Evolutionary conservation across 2,888 invertebrate genomes (phyloP).

Genomic region (Synergus itoensis): DNA sequence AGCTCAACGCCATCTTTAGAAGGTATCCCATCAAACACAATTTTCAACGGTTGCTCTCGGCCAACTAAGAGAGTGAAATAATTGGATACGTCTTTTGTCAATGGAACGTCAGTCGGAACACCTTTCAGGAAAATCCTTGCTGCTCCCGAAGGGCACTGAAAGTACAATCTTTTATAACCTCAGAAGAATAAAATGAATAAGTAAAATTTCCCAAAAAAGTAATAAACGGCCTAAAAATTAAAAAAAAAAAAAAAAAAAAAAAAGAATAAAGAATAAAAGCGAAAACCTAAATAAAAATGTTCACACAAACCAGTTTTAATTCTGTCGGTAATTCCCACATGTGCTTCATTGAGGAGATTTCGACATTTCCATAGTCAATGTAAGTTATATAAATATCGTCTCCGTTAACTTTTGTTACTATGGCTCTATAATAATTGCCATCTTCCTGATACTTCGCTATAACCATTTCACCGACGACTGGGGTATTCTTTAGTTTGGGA

Average conservation of each 20-base stretch:
- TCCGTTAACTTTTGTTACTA: slow-evolving; percentile 62
- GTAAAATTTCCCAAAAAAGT: neutral
- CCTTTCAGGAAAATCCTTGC: slow-evolving; percentile 64
- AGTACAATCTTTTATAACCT: neutral
- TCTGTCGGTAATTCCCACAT: slow-evolving; percentile 63
- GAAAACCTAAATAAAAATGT: slow-evolving; percentile 35
- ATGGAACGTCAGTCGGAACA: slow-evolving; percentile 60
- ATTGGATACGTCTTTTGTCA: slow-evolving; percentile 63
- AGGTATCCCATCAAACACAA: slow-evolving; percentile 61
- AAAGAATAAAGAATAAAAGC: slow-evolving; percentile 1
- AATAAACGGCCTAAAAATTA: neutral
- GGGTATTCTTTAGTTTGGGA: slow-evolving; percentile 58
- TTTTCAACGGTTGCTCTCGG: slow-evolving; percentile 59
- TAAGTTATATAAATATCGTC: slow-evolving; percentile 63
- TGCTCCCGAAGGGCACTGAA: slow-evolving; percentile 57
- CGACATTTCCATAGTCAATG: slow-evolving; percentile 73
- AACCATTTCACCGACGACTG: slow-evolving; percentile 67
- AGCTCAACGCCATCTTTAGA: slow-evolving; percentile 62
- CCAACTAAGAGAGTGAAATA: slow-evolving; percentile 63
- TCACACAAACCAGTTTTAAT: slow-evolving; percentile 63
- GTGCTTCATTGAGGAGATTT: slow-evolving; percentile 57
- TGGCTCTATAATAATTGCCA: slow-evolving; percentile 72
- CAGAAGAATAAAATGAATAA: neutral
- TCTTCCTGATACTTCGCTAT: slow-evolving; percentile 66
- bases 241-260: neutral